phyloP scores from a whole-genome alignment of 1,140 invertebrate genomes.

The Drosophila arawakana region DNA sequence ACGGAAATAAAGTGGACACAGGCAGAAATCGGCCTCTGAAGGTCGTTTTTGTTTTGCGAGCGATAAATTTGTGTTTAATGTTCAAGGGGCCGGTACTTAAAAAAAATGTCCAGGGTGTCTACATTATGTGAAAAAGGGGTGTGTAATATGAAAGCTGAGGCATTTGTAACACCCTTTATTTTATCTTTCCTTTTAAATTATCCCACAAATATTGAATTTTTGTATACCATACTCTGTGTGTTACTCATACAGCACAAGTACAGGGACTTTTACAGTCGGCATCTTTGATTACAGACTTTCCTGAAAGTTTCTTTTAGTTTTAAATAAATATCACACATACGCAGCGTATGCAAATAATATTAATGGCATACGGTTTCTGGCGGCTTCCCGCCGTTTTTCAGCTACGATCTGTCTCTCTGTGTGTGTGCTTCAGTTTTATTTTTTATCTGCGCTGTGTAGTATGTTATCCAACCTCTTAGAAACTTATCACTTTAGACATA shows the following conservation, averaged over 20 bases:
- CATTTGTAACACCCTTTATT: too few species aligned
- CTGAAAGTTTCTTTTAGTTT: slow-evolving; percentile 33
- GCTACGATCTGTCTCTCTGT: slow-evolving; percentile 1
- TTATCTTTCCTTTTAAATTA: too few species aligned
- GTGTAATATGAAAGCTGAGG: too few species aligned
- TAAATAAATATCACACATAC: slow-evolving; percentile 63
- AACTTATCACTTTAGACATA: slow-evolving; percentile 52
- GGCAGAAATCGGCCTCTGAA: slow-evolving; percentile 49
- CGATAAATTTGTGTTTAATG: slow-evolving; percentile 54
- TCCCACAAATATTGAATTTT: too few species aligned
- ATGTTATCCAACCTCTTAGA: slow-evolving; percentile 69
- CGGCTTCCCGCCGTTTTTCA: slow-evolving; percentile 22
- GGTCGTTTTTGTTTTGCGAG: slow-evolving; percentile 74
- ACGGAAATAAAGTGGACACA: slow-evolving; percentile 52
- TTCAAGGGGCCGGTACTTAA: not conserved
- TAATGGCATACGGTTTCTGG: slow-evolving; percentile 27
- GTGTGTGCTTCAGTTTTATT: slow-evolving; percentile 29
- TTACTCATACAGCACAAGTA: too few species aligned
- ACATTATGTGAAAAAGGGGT: too few species aligned
- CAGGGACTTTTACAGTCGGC: too few species aligned
- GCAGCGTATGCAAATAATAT: slow-evolving; percentile 51
- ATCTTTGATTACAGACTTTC: slow-evolving; percentile 3
- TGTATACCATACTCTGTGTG: too few species aligned
- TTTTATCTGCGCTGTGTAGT: slow-evolving; percentile 48
- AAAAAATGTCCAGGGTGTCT: too few species aligned